Evolutionary conservation across 1,140 invertebrate species (phyloP), one percentile per base, ranked within the genome.

Genomic region (Ganaspis sp.): DNA sequence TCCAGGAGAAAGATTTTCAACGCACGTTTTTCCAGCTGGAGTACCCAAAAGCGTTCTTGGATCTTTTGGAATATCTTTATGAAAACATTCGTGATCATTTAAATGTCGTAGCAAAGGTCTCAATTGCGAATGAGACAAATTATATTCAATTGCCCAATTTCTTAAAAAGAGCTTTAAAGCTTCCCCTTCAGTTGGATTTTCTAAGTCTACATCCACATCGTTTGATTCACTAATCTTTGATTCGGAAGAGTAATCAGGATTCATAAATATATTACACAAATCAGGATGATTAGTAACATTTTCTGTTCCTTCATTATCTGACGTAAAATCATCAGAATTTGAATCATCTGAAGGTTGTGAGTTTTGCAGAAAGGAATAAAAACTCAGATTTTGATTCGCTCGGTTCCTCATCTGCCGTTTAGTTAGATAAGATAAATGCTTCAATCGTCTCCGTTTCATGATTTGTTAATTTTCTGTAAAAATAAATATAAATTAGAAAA

Each of bases 1-100:
- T 42, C 78, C 74, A 29, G 78, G 74, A 58, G 45, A 23, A 64
- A 79, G 58, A 53, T 23, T 9, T 70, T 26, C 4, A 29, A 76
- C 37, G 0, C 19, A 9, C 12, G 69, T 72, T 37, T 73, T 79
- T 1, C 53, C 53, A 54, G 5, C 3, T 53, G 21, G 21, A 23
- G 42, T 45, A 12, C 11, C 42, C 1, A 45, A 15, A 45, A 45
- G 42, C 11, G 53, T 54, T 23, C 53, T 21, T 0, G 19, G 53
- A 23, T 54, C 53, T 23, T 54, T 54, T 23, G 53, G 53, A 11
- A 54, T 54, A 8, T 21, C 3, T 3, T 54, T 23, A 4, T 6
- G 8, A 54, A 54, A 54, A 23, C 53, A 54, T 23, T 23, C 53
- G 9, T n/a, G 69, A 4, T 17, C 29, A 3, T 37, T 37, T 40